phyloP scores from a whole-genome alignment of 2,797 vertebrate species.

The Cryptoprocta ferox region DNA sequence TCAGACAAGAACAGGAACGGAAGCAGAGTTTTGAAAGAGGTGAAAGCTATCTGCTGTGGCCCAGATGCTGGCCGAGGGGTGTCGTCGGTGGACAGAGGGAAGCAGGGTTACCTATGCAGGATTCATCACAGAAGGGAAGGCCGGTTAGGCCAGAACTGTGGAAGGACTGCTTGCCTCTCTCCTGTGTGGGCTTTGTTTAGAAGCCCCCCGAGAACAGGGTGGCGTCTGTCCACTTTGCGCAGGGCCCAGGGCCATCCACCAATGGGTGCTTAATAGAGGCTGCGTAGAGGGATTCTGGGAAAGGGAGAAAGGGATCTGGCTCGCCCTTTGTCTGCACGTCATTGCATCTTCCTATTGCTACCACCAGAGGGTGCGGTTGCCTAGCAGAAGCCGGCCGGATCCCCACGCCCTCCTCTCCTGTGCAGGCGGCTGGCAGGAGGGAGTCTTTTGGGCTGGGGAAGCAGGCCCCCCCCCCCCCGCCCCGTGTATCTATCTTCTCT shows the following conservation, averaged over 20 bases:
- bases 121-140: background rate
- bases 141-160: background rate
- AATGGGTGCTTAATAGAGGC: background rate
- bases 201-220: background rate
- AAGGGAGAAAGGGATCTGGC: background rate
- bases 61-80: too few species aligned
- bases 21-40: background rate
- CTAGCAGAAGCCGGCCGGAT: background rate
- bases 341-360: background rate
- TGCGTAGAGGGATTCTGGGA: slow-evolving; percentile 11
- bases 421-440: background rate
- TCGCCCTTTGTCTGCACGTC: slow-evolving; percentile 62
- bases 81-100: background rate
- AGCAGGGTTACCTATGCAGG: background rate
- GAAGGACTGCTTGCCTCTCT: background rate
- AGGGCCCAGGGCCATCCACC: background rate
- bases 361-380: slow-evolving; percentile 70
- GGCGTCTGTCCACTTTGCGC: background rate
- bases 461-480: too few species aligned
- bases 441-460: background rate
- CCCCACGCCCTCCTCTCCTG: background rate
- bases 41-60: background rate
- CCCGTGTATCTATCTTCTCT: too few species aligned
- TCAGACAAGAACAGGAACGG: background rate
- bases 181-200: background rate